phyloP scores from a whole-genome alignment of 2,113 vertebrate species.

The Cryptotis parvus region DNA sequence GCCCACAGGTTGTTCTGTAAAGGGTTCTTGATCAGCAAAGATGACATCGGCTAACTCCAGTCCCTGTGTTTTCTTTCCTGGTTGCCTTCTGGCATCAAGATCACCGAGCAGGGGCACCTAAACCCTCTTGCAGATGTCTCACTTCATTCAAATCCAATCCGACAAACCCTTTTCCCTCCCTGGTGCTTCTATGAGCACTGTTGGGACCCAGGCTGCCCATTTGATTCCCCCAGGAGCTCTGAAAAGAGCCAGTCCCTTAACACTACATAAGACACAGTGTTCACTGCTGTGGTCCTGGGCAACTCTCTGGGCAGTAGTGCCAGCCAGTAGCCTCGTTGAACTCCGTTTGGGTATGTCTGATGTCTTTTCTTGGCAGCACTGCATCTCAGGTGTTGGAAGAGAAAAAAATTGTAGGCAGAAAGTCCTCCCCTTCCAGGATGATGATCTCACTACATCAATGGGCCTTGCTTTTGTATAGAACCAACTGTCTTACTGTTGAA shows the following conservation, averaged over 20 bases:
- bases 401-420: background rate
- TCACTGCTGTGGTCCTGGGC: background rate
- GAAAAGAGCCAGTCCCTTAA: background rate
- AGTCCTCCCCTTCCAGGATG: background rate
- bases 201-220: background rate
- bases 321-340: background rate
- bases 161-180: background rate
- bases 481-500: background rate
- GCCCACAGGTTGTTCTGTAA: constrained; percentile 69
- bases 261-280: background rate
- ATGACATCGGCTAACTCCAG: constrained; percentile 60
- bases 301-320: too few species aligned
- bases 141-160: background rate
- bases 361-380: background rate
- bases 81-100: constrained; percentile 55
- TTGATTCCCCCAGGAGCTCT: background rate
- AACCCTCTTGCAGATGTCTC: background rate
- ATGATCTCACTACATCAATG: background rate
- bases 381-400: background rate
- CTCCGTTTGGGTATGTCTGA: background rate
- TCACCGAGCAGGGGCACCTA: background rate
- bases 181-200: background rate
- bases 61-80: constrained; percentile 53
- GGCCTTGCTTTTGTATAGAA: background rate
- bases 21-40: constrained; percentile 76